Percentiles rank a stretch among this genome's conserved stretches.
These are phyloP conservation scores for Magallana gigas DNA, from an alignment of 1,140 invertebrate species.

Conservation along the genomic window DNA sequence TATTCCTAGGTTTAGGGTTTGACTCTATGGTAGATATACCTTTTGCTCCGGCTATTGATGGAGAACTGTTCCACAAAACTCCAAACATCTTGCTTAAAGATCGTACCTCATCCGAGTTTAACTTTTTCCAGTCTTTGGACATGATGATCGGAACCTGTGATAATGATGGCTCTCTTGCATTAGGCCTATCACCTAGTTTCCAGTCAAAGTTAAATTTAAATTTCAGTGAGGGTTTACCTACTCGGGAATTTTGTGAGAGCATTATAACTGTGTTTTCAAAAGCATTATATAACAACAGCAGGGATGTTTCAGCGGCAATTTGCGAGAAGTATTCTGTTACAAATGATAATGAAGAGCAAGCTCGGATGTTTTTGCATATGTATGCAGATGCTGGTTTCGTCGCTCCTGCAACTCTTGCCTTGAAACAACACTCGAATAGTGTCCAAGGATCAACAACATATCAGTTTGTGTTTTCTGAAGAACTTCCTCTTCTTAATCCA, in stretches of 20 bases:
- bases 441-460: slow-evolving; percentile 20
- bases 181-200: neutral
- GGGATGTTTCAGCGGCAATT: slow-evolving; percentile 18
- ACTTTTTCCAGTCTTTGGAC: slow-evolving; percentile 48
- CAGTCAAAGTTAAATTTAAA: slow-evolving; percentile 38
- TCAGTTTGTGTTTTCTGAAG: slow-evolving; percentile 41
- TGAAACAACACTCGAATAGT: neutral
- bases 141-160: slow-evolving; percentile 45
- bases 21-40: neutral
- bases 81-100: slow-evolving; percentile 13
- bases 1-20: neutral
- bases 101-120: neutral
- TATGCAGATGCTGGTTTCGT: slow-evolving; percentile 32
- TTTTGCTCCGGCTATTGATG: slow-evolving; percentile 39
- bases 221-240: slow-evolving; percentile 39
- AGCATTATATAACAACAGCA: slow-evolving; percentile 21
- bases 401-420: slow-evolving; percentile 9
- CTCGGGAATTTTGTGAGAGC: slow-evolving; percentile 27
- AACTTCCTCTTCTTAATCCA: neutral
- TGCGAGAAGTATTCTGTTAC: slow-evolving; percentile 37
- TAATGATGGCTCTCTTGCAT: slow-evolving; percentile 29
- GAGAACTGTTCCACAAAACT: neutral
- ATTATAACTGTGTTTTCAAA: slow-evolving; percentile 21
- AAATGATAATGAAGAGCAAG: slow-evolving; percentile 24
- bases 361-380: slow-evolving; percentile 14